A percentile compares a stretch with the other conserved stretches of the same genome.
Conservation (phyloP, 2,797 vertebrate species). For the Semotilus atromaculatus region DNA sequence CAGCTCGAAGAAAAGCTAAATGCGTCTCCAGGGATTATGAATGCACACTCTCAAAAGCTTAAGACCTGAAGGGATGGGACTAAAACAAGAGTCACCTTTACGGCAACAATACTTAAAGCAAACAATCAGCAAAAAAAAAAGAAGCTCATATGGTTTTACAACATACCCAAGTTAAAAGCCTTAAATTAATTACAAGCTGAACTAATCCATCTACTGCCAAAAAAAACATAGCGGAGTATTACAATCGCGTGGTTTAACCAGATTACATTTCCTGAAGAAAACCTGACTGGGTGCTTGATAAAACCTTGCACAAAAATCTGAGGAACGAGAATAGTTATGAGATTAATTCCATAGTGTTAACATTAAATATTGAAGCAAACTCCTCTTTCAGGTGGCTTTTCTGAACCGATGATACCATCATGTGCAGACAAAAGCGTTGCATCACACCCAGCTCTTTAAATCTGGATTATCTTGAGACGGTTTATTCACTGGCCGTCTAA, state of each 20-base stretch:
- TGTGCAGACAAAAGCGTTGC: conserved; percentile 1
- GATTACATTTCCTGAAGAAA: not conserved
- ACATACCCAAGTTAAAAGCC: not conserved
- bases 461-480: conserved; percentile 31
- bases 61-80: not conserved
- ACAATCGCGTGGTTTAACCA: not conserved
- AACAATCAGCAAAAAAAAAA: conserved; percentile 4
- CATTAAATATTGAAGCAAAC: not conserved
- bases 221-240: not conserved
- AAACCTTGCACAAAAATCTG: not conserved
- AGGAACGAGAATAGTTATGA: too few relatives aligned
- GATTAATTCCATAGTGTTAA: not conserved
- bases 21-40: conserved; percentile 30
- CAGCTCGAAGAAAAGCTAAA: conserved; percentile 35
- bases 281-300: not conserved
- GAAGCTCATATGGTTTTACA: not conserved
- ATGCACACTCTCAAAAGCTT: not conserved
- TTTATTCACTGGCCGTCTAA: conserved; percentile 45
- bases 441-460: conserved; percentile 28
- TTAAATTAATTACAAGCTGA: conserved; percentile 11
- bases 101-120: not conserved
- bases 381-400: conserved; percentile 1
- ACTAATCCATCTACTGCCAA: not conserved
- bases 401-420: not conserved
- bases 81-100: conserved; percentile 16